These are phyloP conservation scores for Melanotaenia boesemani DNA, from an alignment of 2,797 vertebrate genomes.

Conservation along the genomic window DNA sequence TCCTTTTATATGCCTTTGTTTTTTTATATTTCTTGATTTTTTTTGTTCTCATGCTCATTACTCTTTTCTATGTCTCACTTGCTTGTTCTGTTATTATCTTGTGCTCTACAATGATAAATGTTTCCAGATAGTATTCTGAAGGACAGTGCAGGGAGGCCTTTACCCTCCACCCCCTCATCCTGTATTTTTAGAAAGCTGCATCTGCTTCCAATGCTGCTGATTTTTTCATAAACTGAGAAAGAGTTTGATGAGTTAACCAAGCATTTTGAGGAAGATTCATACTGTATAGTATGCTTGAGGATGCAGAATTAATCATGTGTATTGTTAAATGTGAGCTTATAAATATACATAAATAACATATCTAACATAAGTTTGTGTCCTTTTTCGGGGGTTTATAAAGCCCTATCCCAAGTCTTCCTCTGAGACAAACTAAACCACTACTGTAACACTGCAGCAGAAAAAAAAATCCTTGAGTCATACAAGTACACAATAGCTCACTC, in stretches of 20 bases:
- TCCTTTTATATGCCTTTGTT: slow-evolving; percentile 13
- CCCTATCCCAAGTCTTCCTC: slow-evolving; percentile 63
- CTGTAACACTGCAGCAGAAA: slow-evolving; percentile 53
- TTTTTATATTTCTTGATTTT: slow-evolving; percentile 21
- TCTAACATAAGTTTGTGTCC: slow-evolving; percentile 16
- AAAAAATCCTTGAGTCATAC: slow-evolving; percentile 68
- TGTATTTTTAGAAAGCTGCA: slow-evolving; percentile 66
- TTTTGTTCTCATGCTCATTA: slow-evolving; percentile 26
- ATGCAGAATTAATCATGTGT: slow-evolving; percentile 38
- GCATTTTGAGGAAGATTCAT: slow-evolving; percentile 38
- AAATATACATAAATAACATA: neutral
- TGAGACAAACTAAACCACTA: slow-evolving; percentile 62
- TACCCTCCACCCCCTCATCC: slow-evolving; percentile 55
- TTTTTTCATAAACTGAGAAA: slow-evolving; percentile 39
- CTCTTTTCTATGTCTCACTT: slow-evolving; percentile 27
- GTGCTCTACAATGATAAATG: slow-evolving; percentile 73
- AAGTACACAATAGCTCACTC: slow-evolving; percentile 80
- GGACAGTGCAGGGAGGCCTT: slow-evolving; percentile 65
- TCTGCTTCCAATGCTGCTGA: slow-evolving; percentile 73
- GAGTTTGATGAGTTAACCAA: slow-evolving; percentile 61
- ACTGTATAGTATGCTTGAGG: slow-evolving; percentile 4
- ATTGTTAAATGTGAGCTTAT: slow-evolving; percentile 16
- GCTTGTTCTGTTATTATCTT: slow-evolving; percentile 39
- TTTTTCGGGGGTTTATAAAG: slow-evolving; percentile 34
- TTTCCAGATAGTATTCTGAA: slow-evolving; percentile 77